These are phyloP conservation scores for Eriosoma lanigerum DNA, from an alignment of 1,140 invertebrate genomes.

Conservation along the genomic window DNA sequence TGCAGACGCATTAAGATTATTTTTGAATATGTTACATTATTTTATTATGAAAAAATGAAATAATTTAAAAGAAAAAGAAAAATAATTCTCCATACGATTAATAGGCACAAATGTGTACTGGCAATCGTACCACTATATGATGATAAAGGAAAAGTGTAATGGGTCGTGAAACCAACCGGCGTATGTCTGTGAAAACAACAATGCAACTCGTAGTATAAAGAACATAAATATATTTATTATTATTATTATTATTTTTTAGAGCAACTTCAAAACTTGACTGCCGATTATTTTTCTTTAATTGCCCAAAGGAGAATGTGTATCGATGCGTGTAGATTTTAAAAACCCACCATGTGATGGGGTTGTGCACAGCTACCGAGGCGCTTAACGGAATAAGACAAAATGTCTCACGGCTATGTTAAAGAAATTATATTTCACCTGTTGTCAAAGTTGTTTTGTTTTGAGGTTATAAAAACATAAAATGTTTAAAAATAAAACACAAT, in stretches of 20 bases:
- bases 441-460: not conserved
- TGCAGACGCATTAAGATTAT: constrained; percentile 6
- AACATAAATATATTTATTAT: not conserved
- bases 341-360: constrained; percentile 24
- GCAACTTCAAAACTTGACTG: constrained; percentile 10
- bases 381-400: not conserved
- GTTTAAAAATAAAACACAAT: too few relatives aligned
- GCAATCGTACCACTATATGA: not conserved
- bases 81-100: not conserved
- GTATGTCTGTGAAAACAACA: constrained; percentile 45
- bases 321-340: constrained; percentile 7
- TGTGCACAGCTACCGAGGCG: not conserved
- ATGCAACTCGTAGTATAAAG: constrained; percentile 10
- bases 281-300: constrained; percentile 48
- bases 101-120: not conserved
- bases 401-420: not conserved
- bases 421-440: not conserved
- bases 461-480: too few relatives aligned
- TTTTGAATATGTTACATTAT: not conserved
- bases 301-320: constrained; percentile 16
- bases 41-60: too few relatives aligned
- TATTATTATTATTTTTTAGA: not conserved
- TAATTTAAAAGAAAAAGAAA: not conserved
- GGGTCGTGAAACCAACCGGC: constrained; percentile 34
- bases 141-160: constrained; percentile 21